Percentiles rank a stretch among this genome's conserved stretches.
Conservation (phyloP, 2,797 vertebrate species). For the Amazona finschi region DNA sequence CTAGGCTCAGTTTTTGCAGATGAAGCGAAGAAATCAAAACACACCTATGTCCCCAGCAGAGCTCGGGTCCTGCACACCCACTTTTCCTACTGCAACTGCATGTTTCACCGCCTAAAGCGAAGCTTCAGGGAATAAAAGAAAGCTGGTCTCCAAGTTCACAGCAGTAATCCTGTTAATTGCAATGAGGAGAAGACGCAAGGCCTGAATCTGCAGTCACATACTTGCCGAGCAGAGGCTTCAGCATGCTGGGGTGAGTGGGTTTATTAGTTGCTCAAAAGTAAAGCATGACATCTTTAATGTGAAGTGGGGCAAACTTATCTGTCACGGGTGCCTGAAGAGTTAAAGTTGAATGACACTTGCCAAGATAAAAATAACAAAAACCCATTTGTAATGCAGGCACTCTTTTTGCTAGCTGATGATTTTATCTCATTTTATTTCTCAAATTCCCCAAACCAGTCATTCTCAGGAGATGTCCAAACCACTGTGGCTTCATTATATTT, state of each 20-base stretch:
- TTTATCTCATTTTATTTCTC: slow-evolving; percentile 56
- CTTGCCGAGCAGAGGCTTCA: background rate
- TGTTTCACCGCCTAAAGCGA: background rate
- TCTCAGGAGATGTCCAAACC: slow-evolving; percentile 39
- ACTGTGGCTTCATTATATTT: slow-evolving; percentile 37
- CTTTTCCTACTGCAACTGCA: background rate
- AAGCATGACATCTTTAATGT: background rate
- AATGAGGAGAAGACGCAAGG: background rate
- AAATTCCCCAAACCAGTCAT: slow-evolving; percentile 46
- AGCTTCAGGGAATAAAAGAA: background rate
- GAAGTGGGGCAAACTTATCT: slow-evolving; percentile 28
- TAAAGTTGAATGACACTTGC: slow-evolving; percentile 53
- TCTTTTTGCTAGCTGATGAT: slow-evolving; percentile 53
- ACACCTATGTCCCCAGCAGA: background rate
- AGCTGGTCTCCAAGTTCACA: background rate
- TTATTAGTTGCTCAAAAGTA: slow-evolving; percentile 44
- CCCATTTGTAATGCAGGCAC: slow-evolving; percentile 53
- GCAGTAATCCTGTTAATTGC: background rate
- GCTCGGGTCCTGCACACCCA: background rate
- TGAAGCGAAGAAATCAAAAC: background rate
- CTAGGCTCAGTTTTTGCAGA: background rate
- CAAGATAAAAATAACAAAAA: slow-evolving; percentile 60
- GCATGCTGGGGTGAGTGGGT: background rate
- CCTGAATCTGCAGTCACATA: background rate
- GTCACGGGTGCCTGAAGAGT: slow-evolving; percentile 11